phyloP scores from a whole-genome alignment of 2,888 invertebrate genomes.

The Leucoma salicis region DNA sequence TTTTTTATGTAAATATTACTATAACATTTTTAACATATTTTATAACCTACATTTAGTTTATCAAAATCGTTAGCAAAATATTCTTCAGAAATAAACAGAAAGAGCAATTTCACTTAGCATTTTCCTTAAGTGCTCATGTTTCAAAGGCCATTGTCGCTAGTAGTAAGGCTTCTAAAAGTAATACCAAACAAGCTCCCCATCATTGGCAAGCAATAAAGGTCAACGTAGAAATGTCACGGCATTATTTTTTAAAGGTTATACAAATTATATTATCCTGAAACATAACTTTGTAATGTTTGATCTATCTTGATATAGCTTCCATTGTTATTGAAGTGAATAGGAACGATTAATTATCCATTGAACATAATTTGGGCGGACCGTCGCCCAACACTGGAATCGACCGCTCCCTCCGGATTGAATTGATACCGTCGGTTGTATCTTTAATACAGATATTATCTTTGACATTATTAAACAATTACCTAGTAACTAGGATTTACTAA shows the following conservation, averaged over 20 bases:
- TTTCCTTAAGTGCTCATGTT: no score
- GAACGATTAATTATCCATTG: constrained; percentile 78
- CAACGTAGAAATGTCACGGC: constrained; percentile 26
- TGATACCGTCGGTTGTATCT: constrained; percentile 50
- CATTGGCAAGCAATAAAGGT: constrained; percentile 29
- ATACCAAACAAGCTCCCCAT: constrained; percentile 23
- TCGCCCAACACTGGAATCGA: constrained; percentile 54
- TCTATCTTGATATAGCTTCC: constrained; percentile 53
- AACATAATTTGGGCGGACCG: constrained; percentile 79
- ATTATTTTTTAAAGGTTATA: constrained; percentile 33
- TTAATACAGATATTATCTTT: constrained; percentile 30
- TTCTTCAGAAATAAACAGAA: no score
- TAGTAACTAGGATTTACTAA: not conserved
- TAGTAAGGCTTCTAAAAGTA: constrained; percentile 16
- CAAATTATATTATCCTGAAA: constrained; percentile 36
- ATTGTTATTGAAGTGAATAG: constrained; percentile 73
- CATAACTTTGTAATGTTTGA: constrained; percentile 58
- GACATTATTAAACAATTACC: constrained; percentile 13
- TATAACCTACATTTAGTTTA: no score
- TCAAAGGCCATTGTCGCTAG: no score
- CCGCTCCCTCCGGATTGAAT: constrained; percentile 53
- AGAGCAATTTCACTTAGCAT: no score
- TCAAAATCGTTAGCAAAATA: no score
- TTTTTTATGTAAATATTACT: no score
- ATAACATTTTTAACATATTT: no score